Evolutionary conservation across 1,140 invertebrate species (phyloP).

Genomic region (Melipona quadrifasciata): DNA sequence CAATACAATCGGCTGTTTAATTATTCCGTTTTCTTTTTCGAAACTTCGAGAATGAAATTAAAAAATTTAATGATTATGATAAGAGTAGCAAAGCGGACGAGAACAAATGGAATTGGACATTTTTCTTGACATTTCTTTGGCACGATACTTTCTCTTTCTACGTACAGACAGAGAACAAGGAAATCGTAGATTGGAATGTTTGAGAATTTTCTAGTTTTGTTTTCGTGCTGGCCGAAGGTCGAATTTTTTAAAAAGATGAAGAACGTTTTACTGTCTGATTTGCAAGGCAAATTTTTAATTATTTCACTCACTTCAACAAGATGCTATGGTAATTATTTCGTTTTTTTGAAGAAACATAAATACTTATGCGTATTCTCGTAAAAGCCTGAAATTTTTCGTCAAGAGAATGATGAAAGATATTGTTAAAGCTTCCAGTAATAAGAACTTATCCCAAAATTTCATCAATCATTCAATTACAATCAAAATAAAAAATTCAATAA

Average conservation of each 20-base stretch:
- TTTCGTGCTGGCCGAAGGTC: background rate
- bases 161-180: background rate
- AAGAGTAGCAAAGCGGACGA: background rate
- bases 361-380: no score
- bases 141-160: constrained; percentile 1
- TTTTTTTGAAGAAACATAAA: no score
- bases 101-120: background rate
- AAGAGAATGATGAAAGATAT: no score
- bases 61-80: background rate
- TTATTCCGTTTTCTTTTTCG: background rate
- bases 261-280: background rate
- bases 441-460: no score
- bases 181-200: background rate
- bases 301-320: no score
- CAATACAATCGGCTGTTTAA: background rate
- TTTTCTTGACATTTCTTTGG: background rate
- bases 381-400: no score
- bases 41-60: background rate
- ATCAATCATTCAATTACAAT: no score
- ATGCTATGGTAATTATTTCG: no score
- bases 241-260: background rate
- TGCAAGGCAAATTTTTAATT: background rate
- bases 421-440: no score
- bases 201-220: background rate
- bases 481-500: no score